A percentile compares a stretch with the other conserved stretches of the same genome.
phyloP scores from a whole-genome alignment of 2,888 invertebrate species.

The Fabriciana adippe region DNA sequence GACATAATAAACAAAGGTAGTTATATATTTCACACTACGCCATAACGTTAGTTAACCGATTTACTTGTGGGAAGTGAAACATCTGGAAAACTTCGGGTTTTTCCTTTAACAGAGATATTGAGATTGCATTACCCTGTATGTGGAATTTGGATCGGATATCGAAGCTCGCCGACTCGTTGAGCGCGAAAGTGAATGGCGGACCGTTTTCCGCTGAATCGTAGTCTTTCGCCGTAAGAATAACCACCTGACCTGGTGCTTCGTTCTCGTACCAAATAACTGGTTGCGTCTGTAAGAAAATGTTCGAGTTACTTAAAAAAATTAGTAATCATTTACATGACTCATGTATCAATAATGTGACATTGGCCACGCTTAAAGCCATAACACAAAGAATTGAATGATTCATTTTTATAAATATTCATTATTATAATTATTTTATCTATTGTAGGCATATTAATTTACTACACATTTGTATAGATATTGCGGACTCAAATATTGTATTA shows the following conservation, averaged over 20 bases:
- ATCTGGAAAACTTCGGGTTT: constrained; percentile 18
- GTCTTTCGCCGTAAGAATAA: constrained; percentile 88
- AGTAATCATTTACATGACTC: no score
- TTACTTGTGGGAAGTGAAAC: constrained; percentile 20
- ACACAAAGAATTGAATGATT: no score
- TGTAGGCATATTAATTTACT: background rate
- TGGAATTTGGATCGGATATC: constrained; percentile 88
- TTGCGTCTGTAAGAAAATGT: constrained; percentile 76
- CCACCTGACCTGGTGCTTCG: constrained; percentile 85
- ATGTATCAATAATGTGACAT: no score
- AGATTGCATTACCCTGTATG: constrained; percentile 81
- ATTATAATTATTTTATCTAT: background rate
- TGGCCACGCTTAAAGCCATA: no score
- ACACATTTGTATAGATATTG: background rate
- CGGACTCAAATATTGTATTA: no score
- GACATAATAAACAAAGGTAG: no score
- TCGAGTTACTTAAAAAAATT: background rate
- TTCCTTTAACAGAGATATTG: constrained; percentile 16
- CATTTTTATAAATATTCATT: no score
- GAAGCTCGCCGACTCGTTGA: constrained; percentile 85
- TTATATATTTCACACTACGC: no score
- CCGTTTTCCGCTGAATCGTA: constrained; percentile 92
- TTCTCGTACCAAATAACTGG: constrained; percentile 94
- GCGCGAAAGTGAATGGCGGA: constrained; percentile 89
- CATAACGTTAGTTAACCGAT: background rate